A percentile compares a stretch with the other conserved stretches of the same genome.
These are phyloP conservation scores for Horisme vitalbata DNA, from an alignment of 2,888 invertebrate species.

Conservation along the genomic window DNA sequence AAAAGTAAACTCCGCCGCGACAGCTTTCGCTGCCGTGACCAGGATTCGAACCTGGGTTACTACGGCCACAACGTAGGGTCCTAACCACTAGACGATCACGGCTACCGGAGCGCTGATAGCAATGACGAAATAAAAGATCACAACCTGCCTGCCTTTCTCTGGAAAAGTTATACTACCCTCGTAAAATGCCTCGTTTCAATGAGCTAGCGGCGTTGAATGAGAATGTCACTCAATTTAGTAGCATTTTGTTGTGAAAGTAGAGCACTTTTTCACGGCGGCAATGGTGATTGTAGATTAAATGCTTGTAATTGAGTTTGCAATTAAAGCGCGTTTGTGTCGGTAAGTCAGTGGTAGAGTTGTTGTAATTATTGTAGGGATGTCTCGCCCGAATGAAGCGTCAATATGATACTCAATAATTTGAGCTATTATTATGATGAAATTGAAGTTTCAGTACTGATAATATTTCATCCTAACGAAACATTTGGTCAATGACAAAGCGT, in stretches of 20 bases:
- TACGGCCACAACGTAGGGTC: constrained; percentile 90
- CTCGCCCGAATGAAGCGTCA: no score
- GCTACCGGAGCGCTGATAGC: constrained; percentile 21
- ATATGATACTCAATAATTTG: no score
- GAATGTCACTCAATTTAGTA: constrained; percentile 15
- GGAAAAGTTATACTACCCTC: constrained; percentile 8
- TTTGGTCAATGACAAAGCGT: no score
- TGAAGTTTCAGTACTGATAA: no score
- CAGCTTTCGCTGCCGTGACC: constrained; percentile 50
- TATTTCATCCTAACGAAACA: no score
- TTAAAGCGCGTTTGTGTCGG: constrained; percentile 7
- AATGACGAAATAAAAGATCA: constrained; percentile 7
- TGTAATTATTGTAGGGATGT: no score
- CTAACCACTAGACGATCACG: constrained; percentile 88
- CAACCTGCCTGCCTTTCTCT: constrained; percentile 2
- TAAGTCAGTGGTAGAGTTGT: no score
- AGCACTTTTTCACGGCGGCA: constrained; percentile 18
- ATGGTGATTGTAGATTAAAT: constrained; percentile 15
- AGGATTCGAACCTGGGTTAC: constrained; percentile 90
- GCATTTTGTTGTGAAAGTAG: constrained; percentile 20
- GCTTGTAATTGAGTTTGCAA: constrained; percentile 24
- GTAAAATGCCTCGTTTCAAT: constrained; percentile 14
- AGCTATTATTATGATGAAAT: no score
- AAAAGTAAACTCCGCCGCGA: constrained; percentile 36
- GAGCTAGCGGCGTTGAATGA: not conserved